phyloP scores from a whole-genome alignment of 35 echinoderm and acorn worm species.

The Lytechinus pictus region DNA sequence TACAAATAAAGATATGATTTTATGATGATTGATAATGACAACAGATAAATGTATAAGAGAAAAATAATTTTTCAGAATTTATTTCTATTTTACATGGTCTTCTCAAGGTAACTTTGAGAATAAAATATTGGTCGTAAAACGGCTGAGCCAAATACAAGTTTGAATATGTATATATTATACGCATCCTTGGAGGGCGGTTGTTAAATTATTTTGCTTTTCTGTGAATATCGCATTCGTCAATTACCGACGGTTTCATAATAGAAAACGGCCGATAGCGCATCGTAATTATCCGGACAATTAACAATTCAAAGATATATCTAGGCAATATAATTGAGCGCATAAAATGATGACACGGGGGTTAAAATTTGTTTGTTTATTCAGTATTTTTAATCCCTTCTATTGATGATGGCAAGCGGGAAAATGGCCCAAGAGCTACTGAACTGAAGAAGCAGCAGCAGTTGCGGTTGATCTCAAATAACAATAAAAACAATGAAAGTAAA shows the following conservation, averaged over 20 bases:
- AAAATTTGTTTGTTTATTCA: not conserved
- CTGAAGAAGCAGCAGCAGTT: no score
- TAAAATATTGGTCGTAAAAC: not conserved
- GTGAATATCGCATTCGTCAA: not conserved
- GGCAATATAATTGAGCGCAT: not conserved
- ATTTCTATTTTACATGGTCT: not conserved
- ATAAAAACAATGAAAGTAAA: no score
- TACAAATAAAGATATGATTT: not conserved
- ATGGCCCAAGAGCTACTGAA: no score
- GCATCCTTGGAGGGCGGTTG: not conserved
- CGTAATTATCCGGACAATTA: not conserved
- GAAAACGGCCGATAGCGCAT: not conserved
- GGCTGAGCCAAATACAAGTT: not conserved
- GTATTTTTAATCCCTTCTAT: not conserved
- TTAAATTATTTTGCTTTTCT: not conserved
- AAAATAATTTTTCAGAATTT: not conserved
- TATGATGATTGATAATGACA: slow-evolving; percentile 3
- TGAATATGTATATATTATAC: not conserved
- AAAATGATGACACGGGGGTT: not conserved
- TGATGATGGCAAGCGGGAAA: not conserved
- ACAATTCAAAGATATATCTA: not conserved
- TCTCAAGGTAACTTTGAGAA: not conserved
- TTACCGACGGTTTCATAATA: not conserved
- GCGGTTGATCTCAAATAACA: no score
- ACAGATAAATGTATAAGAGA: not conserved